Evolutionary conservation across 2,888 invertebrate genomes (phyloP).

Genomic region (Dynastes grantii): DNA sequence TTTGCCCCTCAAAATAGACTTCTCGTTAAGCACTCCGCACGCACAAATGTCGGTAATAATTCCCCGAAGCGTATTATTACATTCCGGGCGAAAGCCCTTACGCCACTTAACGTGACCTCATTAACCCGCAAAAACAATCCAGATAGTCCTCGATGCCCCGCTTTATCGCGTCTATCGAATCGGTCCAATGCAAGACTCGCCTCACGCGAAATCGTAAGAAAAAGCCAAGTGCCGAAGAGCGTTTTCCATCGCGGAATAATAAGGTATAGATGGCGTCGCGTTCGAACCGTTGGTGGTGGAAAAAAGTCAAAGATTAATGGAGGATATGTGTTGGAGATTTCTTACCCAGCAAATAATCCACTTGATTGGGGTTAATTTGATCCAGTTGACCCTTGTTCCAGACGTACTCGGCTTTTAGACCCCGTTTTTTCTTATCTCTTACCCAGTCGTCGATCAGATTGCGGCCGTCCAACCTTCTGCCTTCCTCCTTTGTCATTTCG

Average conservation of each 20-base stretch:
- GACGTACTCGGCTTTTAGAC: slow-evolving; percentile 81
- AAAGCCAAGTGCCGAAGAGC: neutral
- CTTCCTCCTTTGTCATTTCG: slow-evolving; percentile 80
- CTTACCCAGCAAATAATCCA: slow-evolving; percentile 84
- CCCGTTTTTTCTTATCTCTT: slow-evolving; percentile 80
- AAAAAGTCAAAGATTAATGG: slow-evolving; percentile 44
- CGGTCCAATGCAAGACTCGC: neutral
- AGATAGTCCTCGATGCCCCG: slow-evolving; percentile 18
- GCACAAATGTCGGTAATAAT: slow-evolving; percentile 8
- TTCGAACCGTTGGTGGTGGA: neutral
- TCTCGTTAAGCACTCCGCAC: neutral
- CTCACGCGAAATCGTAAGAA: slow-evolving; percentile 5
- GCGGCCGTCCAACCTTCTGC: slow-evolving; percentile 82
- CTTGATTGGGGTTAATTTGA: slow-evolving; percentile 78
- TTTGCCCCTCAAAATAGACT: neutral
- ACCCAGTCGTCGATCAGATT: slow-evolving; percentile 88
- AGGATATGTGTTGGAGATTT: slow-evolving; percentile 49
- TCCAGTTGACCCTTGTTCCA: slow-evolving; percentile 83
- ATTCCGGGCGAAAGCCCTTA: slow-evolving; percentile 1
- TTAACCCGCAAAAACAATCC: slow-evolving; percentile 38
- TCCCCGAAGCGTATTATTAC: slow-evolving; percentile 23
- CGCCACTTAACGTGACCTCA: slow-evolving; percentile 29
- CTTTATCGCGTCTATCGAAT: slow-evolving; percentile 25
- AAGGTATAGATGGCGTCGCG: slow-evolving; percentile 6
- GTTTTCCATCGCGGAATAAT: neutral